Evolutionary conservation across 2,888 invertebrate species (phyloP).

Genomic region (Apamea sordens): DNA sequence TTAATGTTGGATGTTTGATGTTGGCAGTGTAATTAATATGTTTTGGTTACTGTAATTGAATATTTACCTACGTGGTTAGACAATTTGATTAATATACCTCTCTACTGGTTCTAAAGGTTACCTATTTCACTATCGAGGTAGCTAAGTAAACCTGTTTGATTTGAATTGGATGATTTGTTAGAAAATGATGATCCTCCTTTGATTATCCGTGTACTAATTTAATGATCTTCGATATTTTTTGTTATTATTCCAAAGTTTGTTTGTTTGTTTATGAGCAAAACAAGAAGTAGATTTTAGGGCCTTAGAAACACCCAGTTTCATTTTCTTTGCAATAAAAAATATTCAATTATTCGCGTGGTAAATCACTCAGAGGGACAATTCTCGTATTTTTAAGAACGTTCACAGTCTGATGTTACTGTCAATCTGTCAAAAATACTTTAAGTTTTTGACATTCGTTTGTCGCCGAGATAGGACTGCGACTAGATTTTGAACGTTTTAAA

Average conservation of each 20-base stretch:
- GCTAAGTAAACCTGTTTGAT: too few relatives aligned
- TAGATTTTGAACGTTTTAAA: not conserved
- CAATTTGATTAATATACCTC: too few relatives aligned
- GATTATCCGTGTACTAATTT: not conserved
- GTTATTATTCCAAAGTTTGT: not conserved
- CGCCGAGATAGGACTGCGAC: too few relatives aligned
- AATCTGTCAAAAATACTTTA: not conserved
- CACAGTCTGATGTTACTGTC: not conserved
- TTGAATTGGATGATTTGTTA: not conserved
- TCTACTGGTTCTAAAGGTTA: not conserved
- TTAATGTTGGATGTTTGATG: slow-evolving; percentile 7
- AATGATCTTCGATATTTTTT: not conserved
- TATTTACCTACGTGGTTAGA: not conserved
- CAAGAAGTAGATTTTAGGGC: not conserved
- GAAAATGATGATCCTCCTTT: not conserved
- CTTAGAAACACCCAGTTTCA: not conserved
- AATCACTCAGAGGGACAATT: not conserved
- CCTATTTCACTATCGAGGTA: not conserved
- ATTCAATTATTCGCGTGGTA: not conserved
- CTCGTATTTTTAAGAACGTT: not conserved
- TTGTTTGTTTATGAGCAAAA: not conserved
- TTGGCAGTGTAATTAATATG: slow-evolving; percentile 3
- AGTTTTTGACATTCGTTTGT: not conserved
- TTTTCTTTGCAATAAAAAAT: not conserved
- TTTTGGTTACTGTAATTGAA: not conserved